Evolutionary conservation across 2,797 vertebrate genomes (phyloP).

Genomic region (Clarias pachynema): DNA sequence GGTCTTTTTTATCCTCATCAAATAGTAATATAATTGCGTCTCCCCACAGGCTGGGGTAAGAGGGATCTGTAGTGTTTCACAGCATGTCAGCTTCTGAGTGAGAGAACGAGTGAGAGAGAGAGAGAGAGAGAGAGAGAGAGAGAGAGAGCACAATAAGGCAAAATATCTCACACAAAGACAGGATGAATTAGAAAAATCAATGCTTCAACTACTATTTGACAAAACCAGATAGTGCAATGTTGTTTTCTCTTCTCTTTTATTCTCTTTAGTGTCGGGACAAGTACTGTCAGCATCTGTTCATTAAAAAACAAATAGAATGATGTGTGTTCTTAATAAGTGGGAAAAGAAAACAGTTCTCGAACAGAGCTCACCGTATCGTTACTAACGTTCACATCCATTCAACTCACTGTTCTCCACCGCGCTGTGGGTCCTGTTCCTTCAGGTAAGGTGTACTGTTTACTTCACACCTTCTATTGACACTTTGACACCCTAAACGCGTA

Average conservation of each 20-base stretch:
- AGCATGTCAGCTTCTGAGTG: conserved; percentile 54
- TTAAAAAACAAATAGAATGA: conserved; percentile 56
- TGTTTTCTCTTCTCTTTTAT: conserved; percentile 30
- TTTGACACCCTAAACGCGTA: conserved; percentile 55
- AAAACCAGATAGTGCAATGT: conserved; percentile 45
- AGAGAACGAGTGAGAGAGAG: conserved; percentile 41
- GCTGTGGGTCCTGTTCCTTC: conserved; percentile 20
- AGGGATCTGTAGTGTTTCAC: conserved; percentile 64
- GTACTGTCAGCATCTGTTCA: conserved; percentile 48
- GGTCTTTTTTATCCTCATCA: conserved; percentile 55
- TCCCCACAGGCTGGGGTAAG: conserved; percentile 58
- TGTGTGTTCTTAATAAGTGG: conserved; percentile 22
- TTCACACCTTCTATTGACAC: conserved; percentile 57
- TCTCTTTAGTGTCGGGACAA: conserved; percentile 42
- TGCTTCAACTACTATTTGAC: conserved; percentile 54
- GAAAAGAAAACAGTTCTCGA: conserved; percentile 4
- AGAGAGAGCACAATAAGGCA: conserved; percentile 37
- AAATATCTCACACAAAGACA: conserved; percentile 50
- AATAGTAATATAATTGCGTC: conserved; percentile 69
- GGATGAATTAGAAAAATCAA: conserved; percentile 60
- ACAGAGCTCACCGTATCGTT: conserved; percentile 17
- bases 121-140: conserved; percentile 46
- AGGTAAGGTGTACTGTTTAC: conserved; percentile 54
- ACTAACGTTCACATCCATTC: conserved; percentile 40
- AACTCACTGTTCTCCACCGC: conserved; percentile 4